phyloP scores from a whole-genome alignment of 2,113 vertebrate species.

The Phylloscopus trochilus region DNA sequence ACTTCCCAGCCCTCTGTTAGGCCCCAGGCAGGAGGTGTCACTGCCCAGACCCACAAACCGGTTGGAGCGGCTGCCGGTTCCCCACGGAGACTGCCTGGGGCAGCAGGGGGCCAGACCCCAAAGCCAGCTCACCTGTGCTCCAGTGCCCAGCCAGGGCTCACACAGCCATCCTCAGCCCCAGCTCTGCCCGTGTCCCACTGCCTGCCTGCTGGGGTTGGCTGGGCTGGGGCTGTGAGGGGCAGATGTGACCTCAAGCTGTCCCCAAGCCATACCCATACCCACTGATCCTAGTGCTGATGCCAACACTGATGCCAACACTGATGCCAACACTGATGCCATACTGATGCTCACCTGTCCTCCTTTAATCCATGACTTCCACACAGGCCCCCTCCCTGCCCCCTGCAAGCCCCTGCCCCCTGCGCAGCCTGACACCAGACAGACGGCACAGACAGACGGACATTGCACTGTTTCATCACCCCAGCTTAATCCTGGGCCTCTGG shows the following conservation, averaged over 20 bases:
- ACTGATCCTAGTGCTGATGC: not conserved
- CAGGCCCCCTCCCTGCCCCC: not conserved
- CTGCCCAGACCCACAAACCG: constrained; percentile 23
- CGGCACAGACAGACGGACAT: not conserved
- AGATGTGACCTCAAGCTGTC: not conserved
- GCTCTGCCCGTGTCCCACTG: fast-evolving
- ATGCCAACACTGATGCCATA: too few species aligned
- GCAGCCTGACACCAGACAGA: fast-evolving
- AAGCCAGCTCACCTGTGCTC: not conserved
- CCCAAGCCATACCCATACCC: not conserved
- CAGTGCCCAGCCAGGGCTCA: not conserved
- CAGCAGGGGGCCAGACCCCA: not conserved
- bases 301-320: not conserved
- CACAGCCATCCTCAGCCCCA: not conserved
- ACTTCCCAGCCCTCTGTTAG: not conserved
- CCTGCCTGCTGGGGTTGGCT: fast-evolving
- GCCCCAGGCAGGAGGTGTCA: not conserved
- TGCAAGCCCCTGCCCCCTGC: fast-evolving
- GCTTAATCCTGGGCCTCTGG: not conserved
- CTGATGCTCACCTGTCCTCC: not conserved
- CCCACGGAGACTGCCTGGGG: not conserved
- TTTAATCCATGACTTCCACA: not conserved
- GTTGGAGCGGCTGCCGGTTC: not conserved
- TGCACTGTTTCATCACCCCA: not conserved
- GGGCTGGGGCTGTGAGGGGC: not conserved